These are phyloP conservation scores for Malurus cyaneus DNA, from an alignment of 2,113 vertebrate genomes.

Conservation along the genomic window DNA sequence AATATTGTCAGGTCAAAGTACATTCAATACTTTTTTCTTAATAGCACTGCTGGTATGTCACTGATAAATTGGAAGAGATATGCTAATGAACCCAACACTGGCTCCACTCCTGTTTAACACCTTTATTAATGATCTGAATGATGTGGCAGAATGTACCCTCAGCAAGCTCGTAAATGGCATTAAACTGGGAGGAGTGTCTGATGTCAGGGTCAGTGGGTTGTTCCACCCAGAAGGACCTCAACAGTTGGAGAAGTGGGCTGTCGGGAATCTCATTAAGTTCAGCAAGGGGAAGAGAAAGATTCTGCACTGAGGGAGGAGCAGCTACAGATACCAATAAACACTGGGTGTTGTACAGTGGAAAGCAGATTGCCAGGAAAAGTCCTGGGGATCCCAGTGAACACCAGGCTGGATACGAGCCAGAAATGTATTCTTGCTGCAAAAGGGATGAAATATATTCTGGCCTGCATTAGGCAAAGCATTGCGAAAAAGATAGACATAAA, in stretches of 20 bases:
- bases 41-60: background rate
- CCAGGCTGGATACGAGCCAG: background rate
- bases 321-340: background rate
- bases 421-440: background rate
- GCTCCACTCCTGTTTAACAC: background rate
- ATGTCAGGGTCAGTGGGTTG: background rate
- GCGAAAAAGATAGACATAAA: background rate
- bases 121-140: background rate
- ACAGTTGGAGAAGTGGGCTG: background rate
- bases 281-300: background rate
- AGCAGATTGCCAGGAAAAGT: background rate
- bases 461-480: background rate
- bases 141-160: background rate
- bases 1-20: background rate
- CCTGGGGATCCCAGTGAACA: background rate
- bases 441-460: accelerated
- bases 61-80: background rate
- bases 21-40: background rate
- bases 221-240: background rate
- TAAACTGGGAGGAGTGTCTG: background rate
- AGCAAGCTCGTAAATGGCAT: background rate
- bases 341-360: background rate
- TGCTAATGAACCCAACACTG: background rate
- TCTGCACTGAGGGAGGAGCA: background rate
- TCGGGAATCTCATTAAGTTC: background rate